phyloP scores from a whole-genome alignment of 2,113 vertebrate genomes.

The Zapornia atra region DNA sequence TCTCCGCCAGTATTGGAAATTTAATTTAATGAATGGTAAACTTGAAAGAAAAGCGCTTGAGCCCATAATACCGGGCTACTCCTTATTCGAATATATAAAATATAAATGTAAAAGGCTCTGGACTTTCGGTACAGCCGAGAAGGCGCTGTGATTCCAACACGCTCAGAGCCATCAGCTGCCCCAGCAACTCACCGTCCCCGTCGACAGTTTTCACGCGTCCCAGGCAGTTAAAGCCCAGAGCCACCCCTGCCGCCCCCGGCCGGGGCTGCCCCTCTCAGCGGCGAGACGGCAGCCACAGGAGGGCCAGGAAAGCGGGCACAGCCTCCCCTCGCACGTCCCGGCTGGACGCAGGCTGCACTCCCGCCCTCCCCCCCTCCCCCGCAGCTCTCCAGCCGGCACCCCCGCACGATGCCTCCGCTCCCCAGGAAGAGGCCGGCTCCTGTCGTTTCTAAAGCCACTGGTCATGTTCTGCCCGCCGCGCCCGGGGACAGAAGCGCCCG shows the following conservation, averaged over 20 bases:
- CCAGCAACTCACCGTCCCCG: no score
- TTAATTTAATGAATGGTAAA: background rate
- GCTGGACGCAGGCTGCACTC: background rate
- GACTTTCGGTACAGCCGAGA: background rate
- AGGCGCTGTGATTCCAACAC: fast-evolving
- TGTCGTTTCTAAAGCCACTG: no score
- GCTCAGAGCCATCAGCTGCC: no score
- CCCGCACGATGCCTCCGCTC: background rate
- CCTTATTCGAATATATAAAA: no score
- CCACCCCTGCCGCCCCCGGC: background rate
- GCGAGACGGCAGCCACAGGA: no score
- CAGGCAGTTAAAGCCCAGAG: fast-evolving
- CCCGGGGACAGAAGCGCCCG: background rate
- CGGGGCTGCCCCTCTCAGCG: fast-evolving
- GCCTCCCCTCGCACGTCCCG: background rate
- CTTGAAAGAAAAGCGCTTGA: background rate
- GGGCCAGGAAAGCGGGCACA: fast-evolving
- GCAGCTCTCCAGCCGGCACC: background rate
- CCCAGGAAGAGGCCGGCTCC: no score
- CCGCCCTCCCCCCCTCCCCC: background rate
- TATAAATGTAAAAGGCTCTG: background rate
- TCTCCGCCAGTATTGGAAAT: background rate
- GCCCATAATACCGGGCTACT: fast-evolving
- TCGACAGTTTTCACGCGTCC: fast-evolving
- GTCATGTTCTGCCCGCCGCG: background rate